phyloP scores from a whole-genome alignment of 1,140 invertebrate species.

The Drosophila simulans region DNA sequence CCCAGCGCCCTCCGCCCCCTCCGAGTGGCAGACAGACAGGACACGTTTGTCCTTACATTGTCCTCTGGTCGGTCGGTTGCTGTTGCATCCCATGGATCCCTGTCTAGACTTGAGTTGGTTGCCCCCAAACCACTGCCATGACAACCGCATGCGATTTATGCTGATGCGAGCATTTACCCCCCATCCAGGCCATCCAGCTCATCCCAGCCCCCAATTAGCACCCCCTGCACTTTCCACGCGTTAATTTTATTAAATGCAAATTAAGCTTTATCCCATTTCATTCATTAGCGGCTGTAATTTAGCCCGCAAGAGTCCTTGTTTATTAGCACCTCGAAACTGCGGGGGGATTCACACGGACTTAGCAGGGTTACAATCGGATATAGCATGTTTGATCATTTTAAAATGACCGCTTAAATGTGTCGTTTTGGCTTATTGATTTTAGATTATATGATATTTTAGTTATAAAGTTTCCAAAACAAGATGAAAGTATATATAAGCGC shows the following conservation, averaged over 20 bases:
- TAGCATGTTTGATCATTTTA: neutral
- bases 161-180: constrained; percentile 54
- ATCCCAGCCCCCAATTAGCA: constrained; percentile 7
- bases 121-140: constrained; percentile 58
- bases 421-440: neutral
- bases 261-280: constrained; percentile 81
- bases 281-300: constrained; percentile 79
- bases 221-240: constrained; percentile 37
- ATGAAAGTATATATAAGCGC: too few relatives aligned
- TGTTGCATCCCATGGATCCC: constrained; percentile 37
- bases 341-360: constrained; percentile 18
- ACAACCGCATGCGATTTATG: constrained; percentile 80
- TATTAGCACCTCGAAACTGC: constrained; percentile 60
- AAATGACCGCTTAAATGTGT: too few relatives aligned
- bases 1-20: neutral
- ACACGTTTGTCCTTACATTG: constrained; percentile 81
- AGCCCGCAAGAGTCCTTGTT: constrained; percentile 54
- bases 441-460: accelerated
- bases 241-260: constrained; percentile 84
- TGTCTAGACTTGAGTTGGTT: constrained; percentile 48
- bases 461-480: too few relatives aligned
- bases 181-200: constrained; percentile 2
- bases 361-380: constrained; percentile 12
- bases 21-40: constrained; percentile 52
- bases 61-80: constrained; percentile 66